These are phyloP conservation scores for Myanophis thanlyinensis DNA, from an alignment of 2,113 vertebrate species.

Conservation along the genomic window DNA sequence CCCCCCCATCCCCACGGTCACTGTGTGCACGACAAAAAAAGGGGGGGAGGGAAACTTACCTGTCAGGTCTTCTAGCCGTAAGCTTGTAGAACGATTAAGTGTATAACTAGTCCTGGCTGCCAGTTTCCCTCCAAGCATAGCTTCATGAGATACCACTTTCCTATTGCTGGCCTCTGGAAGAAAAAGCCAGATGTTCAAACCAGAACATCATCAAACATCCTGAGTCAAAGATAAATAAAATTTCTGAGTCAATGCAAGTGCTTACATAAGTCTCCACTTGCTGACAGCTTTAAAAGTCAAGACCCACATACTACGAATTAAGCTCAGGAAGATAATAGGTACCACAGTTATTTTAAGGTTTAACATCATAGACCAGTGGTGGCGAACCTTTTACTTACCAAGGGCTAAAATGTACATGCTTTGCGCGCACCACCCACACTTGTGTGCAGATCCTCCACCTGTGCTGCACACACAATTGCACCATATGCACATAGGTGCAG, in stretches of 20 bases:
- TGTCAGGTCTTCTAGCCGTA: conserved; percentile 81
- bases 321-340: not conserved
- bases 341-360: not conserved
- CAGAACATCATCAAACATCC: not conserved
- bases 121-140: conserved; percentile 86
- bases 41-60: conserved; percentile 77
- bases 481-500: no score
- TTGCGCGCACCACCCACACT: no score
- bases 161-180: conserved; percentile 75
- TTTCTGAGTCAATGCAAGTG: not conserved
- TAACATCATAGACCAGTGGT: not conserved
- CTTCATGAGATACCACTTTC: conserved; percentile 86
- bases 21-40: not conserved
- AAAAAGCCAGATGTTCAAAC: not conserved
- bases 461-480: no score
- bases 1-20: no score
- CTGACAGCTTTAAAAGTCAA: not conserved
- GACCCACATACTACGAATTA: not conserved
- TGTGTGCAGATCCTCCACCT: no score
- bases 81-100: conserved; percentile 82
- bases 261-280: not conserved
- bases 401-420: no score
- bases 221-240: not conserved
- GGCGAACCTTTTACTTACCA: no score
- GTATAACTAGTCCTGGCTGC: conserved; percentile 95